A percentile compares a stretch with the other conserved stretches of the same genome.
Evolutionary conservation across 1,140 invertebrate species (phyloP).

Genomic region (Myzus persicae): DNA sequence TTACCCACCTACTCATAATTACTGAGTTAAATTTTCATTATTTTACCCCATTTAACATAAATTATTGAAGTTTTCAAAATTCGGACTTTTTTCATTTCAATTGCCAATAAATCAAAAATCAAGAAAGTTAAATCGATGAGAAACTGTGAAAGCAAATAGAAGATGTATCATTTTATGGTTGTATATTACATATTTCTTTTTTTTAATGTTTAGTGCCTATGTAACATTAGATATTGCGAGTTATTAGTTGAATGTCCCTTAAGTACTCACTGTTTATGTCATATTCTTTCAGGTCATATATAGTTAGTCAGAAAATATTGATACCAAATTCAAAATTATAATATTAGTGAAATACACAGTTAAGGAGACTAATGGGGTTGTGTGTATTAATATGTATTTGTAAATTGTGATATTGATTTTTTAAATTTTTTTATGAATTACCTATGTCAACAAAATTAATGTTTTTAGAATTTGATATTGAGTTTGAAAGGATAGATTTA

Average conservation of each 20-base stretch:
- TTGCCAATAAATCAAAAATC: too few relatives aligned
- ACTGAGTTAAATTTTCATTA: too few relatives aligned
- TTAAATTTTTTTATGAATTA: background rate
- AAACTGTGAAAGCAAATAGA: background rate
- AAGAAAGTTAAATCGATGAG: background rate
- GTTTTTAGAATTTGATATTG: background rate
- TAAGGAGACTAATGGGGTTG: background rate
- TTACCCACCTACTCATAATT: too few relatives aligned
- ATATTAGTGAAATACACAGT: background rate
- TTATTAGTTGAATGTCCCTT: background rate
- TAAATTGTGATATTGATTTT: background rate
- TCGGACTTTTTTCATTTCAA: too few relatives aligned
- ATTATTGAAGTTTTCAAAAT: too few relatives aligned
- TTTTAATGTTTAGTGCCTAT: slow-evolving; percentile 18
- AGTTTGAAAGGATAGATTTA: background rate
- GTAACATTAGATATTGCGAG: background rate
- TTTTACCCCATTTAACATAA: too few relatives aligned
- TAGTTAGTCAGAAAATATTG: background rate
- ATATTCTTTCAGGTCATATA: background rate
- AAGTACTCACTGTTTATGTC: background rate
- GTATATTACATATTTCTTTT: background rate
- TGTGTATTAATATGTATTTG: background rate
- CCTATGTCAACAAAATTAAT: background rate
- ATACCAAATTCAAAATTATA: background rate
- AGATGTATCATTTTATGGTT: background rate